Evolutionary conservation across 2,888 invertebrate species (phyloP).

Genomic region (Altica lythri): DNA sequence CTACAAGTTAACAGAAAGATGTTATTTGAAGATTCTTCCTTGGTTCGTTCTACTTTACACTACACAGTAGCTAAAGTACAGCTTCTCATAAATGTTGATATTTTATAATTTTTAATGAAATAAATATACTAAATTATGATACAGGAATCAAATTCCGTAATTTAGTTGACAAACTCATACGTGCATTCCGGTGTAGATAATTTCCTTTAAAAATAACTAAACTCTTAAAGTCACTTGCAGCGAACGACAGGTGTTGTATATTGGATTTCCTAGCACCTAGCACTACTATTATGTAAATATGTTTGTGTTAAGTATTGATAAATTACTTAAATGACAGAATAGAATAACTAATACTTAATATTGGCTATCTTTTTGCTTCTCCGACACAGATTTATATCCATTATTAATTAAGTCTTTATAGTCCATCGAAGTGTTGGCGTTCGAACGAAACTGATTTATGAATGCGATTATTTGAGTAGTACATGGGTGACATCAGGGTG

Average conservation of each 20-base stretch:
- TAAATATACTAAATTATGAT: no score
- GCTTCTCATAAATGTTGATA: no score
- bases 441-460: constrained; percentile 13
- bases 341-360: constrained; percentile 40
- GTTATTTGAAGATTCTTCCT: no score
- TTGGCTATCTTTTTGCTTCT: constrained; percentile 39
- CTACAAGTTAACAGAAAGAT: no score
- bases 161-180: no score
- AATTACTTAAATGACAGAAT: constrained; percentile 42
- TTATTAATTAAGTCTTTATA: constrained; percentile 41
- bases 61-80: no score
- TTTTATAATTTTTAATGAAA: no score
- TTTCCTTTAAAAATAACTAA: no score
- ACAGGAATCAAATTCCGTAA: no score
- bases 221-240: neutral
- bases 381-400: constrained; percentile 43
- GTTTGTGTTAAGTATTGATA: constrained; percentile 45
- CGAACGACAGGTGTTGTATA: constrained; percentile 47
- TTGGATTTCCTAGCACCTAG: constrained; percentile 29
- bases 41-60: no score
- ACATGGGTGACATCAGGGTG: constrained; percentile 11
- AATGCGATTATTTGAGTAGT: constrained; percentile 13
- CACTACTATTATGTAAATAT: constrained; percentile 41
- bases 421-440: constrained; percentile 26
- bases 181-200: no score